Conservation (phyloP, 2,797 vertebrate species). For the Halcyon chelicuti region DNA sequence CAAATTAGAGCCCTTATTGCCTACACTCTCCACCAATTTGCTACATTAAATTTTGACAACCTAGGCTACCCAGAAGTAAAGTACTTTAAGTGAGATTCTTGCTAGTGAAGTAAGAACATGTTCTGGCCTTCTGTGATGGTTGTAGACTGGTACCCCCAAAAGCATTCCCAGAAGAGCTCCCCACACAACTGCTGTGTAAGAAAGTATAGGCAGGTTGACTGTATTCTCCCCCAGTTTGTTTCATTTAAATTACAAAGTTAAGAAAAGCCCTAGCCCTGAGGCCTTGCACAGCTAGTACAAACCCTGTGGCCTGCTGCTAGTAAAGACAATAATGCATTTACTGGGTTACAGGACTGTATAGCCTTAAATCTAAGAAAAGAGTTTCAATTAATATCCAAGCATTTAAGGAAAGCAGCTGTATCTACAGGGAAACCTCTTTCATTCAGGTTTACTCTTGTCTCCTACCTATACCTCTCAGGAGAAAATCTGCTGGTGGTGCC, state of each 20-base stretch:
- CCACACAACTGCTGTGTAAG: not conserved
- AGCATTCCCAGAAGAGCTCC: not conserved
- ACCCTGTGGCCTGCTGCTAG: not conserved
- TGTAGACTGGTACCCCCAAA: not conserved
- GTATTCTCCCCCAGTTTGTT: not conserved
- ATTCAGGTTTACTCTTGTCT: not conserved
- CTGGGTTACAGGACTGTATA: not conserved
- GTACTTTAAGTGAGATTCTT: not conserved
- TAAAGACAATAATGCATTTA: not conserved
- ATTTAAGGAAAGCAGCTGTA: not conserved
- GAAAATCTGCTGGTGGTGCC: not conserved
- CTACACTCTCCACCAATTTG: not conserved
- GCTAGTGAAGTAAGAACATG: not conserved
- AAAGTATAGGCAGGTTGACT: not conserved
- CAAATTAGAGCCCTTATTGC: not conserved
- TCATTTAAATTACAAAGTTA: not conserved
- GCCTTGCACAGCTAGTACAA: not conserved
- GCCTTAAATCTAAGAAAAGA: not conserved
- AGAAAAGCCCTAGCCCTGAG: not conserved
- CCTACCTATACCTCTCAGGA: not conserved
- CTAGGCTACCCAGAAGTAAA: not conserved
- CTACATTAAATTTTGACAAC: not conserved
- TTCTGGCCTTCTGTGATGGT: rapidly evolving
- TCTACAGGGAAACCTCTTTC: not conserved
- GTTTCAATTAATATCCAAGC: not conserved